Conservation (phyloP, 2,797 vertebrate genomes). For the Molossus molossus region DNA sequence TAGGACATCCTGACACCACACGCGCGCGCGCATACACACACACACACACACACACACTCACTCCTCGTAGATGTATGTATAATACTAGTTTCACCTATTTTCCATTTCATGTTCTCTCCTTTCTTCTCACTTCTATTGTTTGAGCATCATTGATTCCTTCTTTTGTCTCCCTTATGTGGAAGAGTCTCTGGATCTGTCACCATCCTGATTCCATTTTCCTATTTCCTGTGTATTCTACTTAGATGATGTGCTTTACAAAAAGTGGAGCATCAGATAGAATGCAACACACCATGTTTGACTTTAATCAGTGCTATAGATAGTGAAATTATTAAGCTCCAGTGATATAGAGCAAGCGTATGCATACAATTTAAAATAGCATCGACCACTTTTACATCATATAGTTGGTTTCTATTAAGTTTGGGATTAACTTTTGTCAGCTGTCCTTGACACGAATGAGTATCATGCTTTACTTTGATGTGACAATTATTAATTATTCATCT, state of each 20-base stretch:
- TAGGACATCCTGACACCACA: neutral
- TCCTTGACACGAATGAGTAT: neutral
- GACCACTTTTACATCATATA: neutral
- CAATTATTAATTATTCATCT: conserved; percentile 21
- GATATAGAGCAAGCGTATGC: neutral
- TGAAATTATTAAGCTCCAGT: neutral
- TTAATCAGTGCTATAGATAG: neutral
- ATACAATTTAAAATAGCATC: neutral
- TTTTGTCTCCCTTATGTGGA: neutral
- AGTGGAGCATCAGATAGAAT: neutral
- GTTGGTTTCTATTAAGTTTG: conserved; percentile 27
- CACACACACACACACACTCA: neutral
- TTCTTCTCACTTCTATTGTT: neutral
- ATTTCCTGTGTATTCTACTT: neutral
- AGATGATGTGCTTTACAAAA: conserved; percentile 28
- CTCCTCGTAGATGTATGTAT: neutral
- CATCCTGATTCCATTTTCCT: neutral
- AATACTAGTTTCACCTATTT: neutral
- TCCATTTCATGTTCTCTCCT: conserved; percentile 25
- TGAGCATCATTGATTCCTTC: neutral
- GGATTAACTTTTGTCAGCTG: neutral
- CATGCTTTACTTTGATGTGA: neutral
- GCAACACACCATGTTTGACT: neutral
- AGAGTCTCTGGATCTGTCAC: neutral
- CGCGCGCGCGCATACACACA: no score